Conservation (phyloP, 2,888 invertebrate species). For the Drosophila mimetica region DNA sequence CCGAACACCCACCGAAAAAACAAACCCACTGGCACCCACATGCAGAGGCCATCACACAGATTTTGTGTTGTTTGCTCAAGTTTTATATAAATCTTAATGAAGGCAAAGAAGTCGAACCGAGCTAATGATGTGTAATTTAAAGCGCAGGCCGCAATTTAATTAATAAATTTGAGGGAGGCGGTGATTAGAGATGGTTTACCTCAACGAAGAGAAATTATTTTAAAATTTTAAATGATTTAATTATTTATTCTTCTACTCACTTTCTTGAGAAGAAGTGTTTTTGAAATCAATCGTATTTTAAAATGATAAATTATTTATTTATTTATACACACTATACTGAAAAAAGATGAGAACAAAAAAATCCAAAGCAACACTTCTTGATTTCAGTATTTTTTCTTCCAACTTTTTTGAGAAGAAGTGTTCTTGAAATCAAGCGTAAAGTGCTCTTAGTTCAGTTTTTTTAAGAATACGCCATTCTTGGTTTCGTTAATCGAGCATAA, state of each 20-base stretch:
- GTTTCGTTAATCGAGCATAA: too few species aligned
- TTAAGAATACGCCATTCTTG: too few species aligned
- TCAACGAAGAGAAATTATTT: slow-evolving; percentile 1
- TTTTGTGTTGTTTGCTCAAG: slow-evolving; percentile 39
- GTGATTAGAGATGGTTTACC: neutral
- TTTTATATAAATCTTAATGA: slow-evolving; percentile 71
- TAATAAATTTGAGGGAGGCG: slow-evolving; percentile 19
- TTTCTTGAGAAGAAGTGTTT: too few species aligned
- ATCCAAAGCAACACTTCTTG: too few species aligned
- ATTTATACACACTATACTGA: too few species aligned
- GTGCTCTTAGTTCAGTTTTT: too few species aligned
- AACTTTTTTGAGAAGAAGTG: too few species aligned
- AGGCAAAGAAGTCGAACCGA: slow-evolving; percentile 50
- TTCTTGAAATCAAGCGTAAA: too few species aligned
- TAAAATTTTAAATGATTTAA: slow-evolving; percentile 6
- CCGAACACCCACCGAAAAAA: slow-evolving; percentile 6
- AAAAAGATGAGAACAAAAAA: too few species aligned
- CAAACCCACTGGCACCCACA: slow-evolving; percentile 16
- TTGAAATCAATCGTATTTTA: too few species aligned
- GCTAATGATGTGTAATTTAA: slow-evolving; percentile 77
- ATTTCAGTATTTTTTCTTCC: too few species aligned
- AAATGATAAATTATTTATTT: too few species aligned
- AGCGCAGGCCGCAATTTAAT: slow-evolving; percentile 46
- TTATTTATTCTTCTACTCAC: neutral
- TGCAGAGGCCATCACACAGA: neutral